Evolutionary conservation across 2,888 invertebrate genomes (phyloP), one percentile per base, ranked within the genome.

Genomic region (Falcaria lacertinaria): DNA sequence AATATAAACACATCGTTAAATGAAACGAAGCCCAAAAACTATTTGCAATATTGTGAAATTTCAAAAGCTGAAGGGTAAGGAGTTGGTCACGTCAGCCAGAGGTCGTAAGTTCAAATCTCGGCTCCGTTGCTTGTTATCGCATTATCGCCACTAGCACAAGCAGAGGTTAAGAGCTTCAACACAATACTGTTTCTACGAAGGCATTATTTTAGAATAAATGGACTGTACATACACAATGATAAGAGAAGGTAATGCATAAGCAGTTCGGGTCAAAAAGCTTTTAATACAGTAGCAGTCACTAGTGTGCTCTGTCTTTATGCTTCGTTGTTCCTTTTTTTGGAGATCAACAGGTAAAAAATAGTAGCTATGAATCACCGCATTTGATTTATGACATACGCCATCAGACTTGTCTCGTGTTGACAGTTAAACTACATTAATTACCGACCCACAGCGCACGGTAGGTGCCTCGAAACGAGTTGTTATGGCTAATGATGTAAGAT

Each of bases 391-490:
- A 51, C 57, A 47, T 38, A 48, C 53, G 49, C 57, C 62, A 61
- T 69, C 63, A 63, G 52, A 63, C 57, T 64, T 63, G 66, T 68
- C 61, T 60, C 49, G 44, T 57, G 64, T 61, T 67, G 74, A 69
- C 72, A 64, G 64, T 61, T 60, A 64, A 67, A 67, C 70, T 66
- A 63, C 69, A 73, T 71, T 69, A 71, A 71, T 73, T 67, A 71
- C 55, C 61, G 57, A 58, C 68, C 71, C 61, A 67, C 68, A 45
- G 56, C 42, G 45, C 45, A 45, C 48, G 51, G 59, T 59, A 55
- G 60, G 65, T 57, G 59, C 63, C 57, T 68, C 52, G 56, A 60
- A 67, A 61, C 64, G 59, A 58, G 55, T 59, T 51, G 60, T 69
- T 61, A 56, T 40, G 48, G 47, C 54, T 62, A 64, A 61, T 56